Evolutionary conservation across 2,888 invertebrate species (phyloP).

Genomic region (Lamellibrachia satsuma): DNA sequence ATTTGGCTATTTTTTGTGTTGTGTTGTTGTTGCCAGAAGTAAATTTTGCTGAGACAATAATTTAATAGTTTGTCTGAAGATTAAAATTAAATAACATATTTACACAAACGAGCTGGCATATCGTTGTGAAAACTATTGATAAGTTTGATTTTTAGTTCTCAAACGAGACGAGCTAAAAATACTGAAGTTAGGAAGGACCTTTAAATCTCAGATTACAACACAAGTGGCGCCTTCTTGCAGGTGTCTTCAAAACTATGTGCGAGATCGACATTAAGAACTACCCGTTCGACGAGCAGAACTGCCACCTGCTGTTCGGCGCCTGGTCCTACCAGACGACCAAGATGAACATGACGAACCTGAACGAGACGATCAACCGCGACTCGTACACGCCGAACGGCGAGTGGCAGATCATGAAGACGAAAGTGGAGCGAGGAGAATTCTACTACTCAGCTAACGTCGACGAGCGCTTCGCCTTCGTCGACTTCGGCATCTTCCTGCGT

Average conservation of each 20-base stretch:
- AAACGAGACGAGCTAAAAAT: too few species aligned
- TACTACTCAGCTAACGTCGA: constrained; percentile 22
- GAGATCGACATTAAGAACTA: constrained; percentile 46
- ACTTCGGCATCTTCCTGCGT: constrained; percentile 35
- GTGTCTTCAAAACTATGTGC: constrained; percentile 45
- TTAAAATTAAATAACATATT: too few species aligned
- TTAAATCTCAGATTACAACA: neutral
- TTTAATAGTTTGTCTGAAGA: too few species aligned
- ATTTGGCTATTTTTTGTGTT: too few species aligned
- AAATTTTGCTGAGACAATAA: too few species aligned
- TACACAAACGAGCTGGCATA: too few species aligned
- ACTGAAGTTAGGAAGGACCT: too few species aligned
- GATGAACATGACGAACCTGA: constrained; percentile 43
- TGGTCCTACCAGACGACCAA: constrained; percentile 45
- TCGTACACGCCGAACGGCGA: constrained; percentile 43
- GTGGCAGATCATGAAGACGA: constrained; percentile 41
- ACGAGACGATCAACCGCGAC: constrained; percentile 39
- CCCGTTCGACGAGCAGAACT: constrained; percentile 41
- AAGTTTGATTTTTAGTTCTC: too few species aligned
- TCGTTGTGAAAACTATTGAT: too few species aligned
- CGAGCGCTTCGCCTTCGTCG: constrained; percentile 33
- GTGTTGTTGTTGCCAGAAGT: too few species aligned
- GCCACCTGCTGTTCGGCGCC: constrained; percentile 42
- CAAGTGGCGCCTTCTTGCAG: constrained; percentile 8
- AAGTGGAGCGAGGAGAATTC: constrained; percentile 41